Conservation (phyloP, 2,888 invertebrate genomes). For the Parnassius apollo region DNA sequence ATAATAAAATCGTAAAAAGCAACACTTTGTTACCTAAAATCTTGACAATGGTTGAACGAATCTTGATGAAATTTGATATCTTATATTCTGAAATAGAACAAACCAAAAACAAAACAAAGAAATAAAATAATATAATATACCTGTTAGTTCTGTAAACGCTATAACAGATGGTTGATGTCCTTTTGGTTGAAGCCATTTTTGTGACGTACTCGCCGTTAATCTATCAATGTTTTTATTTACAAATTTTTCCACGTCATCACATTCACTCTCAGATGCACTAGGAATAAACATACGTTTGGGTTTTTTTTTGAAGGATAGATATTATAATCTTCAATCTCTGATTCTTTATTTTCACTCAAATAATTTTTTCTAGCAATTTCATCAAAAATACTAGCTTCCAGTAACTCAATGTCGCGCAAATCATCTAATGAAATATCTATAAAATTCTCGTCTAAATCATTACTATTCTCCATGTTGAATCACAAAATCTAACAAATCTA, state of each 20-base stretch:
- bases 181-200: conserved; percentile 2
- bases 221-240: background rate
- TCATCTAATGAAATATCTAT: conserved; percentile 7
- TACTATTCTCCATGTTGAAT: background rate
- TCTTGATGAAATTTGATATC: too few relatives aligned
- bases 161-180: background rate
- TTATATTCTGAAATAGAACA: too few relatives aligned
- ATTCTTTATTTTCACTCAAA: background rate
- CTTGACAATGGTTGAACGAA: too few relatives aligned
- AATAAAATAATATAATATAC: background rate
- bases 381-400: conserved; percentile 6
- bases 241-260: conserved; percentile 4
- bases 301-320: background rate
- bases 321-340: background rate
- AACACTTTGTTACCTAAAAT: too few relatives aligned
- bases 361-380: background rate
- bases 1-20: background rate
- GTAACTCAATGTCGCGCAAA: conserved; percentile 4
- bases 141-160: background rate
- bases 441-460: background rate
- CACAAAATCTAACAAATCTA: background rate
- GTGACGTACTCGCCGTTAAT: background rate
- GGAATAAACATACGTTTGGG: background rate
- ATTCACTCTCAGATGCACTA: background rate
- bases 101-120: too few relatives aligned